These are phyloP conservation scores for Enteromius trimaculatus DNA, from an alignment of 2,797 vertebrate genomes.

Conservation along the genomic window DNA sequence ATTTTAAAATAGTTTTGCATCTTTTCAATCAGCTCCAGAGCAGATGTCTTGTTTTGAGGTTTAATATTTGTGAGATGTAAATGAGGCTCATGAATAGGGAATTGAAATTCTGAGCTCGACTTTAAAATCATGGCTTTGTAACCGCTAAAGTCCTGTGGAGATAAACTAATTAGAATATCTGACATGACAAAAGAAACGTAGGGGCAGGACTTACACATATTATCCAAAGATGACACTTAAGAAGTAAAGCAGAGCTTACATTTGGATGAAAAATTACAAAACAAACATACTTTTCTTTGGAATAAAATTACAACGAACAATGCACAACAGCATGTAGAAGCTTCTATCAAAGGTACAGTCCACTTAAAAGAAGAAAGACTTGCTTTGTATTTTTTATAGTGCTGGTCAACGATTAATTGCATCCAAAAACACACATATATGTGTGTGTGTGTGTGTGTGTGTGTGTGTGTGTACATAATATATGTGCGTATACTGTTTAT, in stretches of 20 bases:
- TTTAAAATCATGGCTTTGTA: constrained; percentile 19
- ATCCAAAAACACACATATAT: no score
- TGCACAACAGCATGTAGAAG: neutral
- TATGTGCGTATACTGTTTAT: no score
- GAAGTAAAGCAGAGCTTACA: neutral
- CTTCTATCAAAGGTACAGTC: neutral
- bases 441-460: no score
- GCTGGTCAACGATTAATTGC: no score
- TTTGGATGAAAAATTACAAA: neutral
- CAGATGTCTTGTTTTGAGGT: constrained; percentile 22
- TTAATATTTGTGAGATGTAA: constrained; percentile 3
- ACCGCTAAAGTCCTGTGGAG: neutral
- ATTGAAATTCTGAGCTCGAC: constrained; percentile 1
- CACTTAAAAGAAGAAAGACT: neutral
- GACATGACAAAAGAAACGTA: neutral
- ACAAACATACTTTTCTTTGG: neutral
- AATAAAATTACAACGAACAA: neutral
- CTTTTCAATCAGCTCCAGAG: constrained; percentile 41
- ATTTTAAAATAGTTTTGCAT: constrained; percentile 47
- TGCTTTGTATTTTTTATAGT: neutral
- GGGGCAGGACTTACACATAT: neutral
- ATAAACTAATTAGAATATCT: constrained; percentile 16
- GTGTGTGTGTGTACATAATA: no score
- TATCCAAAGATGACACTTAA: neutral
- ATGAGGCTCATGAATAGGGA: constrained; percentile 11